Conservation (phyloP, 2,888 invertebrate genomes). For the Drosophila rubida region DNA sequence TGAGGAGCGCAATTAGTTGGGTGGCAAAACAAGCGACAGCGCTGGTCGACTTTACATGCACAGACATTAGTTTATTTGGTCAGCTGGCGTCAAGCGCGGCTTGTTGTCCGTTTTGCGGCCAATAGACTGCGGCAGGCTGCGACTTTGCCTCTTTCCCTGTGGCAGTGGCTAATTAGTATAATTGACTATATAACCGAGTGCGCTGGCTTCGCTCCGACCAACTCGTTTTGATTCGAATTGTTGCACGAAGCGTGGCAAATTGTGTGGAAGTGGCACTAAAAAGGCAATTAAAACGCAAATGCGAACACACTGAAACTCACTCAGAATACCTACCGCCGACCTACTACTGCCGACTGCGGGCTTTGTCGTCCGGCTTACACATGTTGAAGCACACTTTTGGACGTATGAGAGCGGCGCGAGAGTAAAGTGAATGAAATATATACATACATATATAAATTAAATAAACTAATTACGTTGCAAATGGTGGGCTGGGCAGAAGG, state of each 20-base stretch:
- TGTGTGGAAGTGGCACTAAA: conserved; percentile 80
- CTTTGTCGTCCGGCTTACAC: conserved; percentile 41
- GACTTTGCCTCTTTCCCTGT: background rate
- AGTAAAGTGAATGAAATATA: conserved; percentile 18
- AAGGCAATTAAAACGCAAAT: conserved; percentile 81
- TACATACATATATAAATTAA: conserved; percentile 72
- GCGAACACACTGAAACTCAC: conserved; percentile 45
- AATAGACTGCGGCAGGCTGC: conserved; percentile 31
- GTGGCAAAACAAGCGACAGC: conserved; percentile 25
- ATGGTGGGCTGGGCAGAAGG: conserved; percentile 15
- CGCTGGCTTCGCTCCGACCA: conserved; percentile 22
- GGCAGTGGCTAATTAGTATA: conserved; percentile 75
- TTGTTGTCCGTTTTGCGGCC: no score
- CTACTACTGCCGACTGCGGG: conserved; percentile 8
- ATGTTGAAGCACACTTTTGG: conserved; percentile 59
- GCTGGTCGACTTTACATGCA: conserved; percentile 56
- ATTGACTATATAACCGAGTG: conserved; percentile 74
- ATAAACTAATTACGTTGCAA: conserved; percentile 73
- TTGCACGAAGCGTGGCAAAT: conserved; percentile 79
- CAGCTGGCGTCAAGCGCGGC: conserved; percentile 41
- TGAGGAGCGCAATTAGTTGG: conserved; percentile 32
- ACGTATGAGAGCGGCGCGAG: conserved; percentile 17
- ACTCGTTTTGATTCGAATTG: conserved; percentile 72
- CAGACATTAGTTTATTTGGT: conserved; percentile 70
- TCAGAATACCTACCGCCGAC: background rate